Evolutionary conservation across 35 echinoderm and acorn worm species (phyloP), one percentile per base, ranked within the genome.

Genomic region (Acanthaster planci): DNA sequence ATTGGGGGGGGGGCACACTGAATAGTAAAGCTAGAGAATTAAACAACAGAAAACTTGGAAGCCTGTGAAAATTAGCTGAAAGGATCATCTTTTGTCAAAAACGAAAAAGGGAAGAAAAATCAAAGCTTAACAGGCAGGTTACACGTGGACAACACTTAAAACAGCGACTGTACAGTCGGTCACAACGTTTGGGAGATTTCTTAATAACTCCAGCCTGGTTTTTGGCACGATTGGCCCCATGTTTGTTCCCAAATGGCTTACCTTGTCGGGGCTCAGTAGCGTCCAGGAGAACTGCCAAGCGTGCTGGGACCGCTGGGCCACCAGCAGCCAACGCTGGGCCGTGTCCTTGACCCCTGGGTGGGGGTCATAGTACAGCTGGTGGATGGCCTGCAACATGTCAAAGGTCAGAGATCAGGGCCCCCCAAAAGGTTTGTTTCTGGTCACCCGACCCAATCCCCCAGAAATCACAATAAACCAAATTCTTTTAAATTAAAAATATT

Each of bases 201-300:
- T n/a, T n/a, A n/a, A n/a, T n/a, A n/a, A n/a, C n/a, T n/a, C n/a
- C n/a, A n/a, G n/a, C n/a, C n/a, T n/a, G n/a, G n/a, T n/a, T n/a
- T 59, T 12, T 21, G 27, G n/a, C 27, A 26, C 19, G 27, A 59
- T 59, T 59, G 55, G 55, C 2, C 55, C 15, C 55, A 5, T 0
- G 55, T 19, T 59, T 1, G 17, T 23, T 40, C 9, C 17, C 16
- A 29, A 38, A n/a, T 83, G 82, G 68, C 60, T 60, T 89, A 94
- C 96, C 96, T 99, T 99, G 37, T 88, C 89, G 21, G 89, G 83
- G 15, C 77, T 64, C 1, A 99, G 80, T 1, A 99, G 76, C 18
- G 82, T 83, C 96, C 96, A 99, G 37, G 91, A 68, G 91, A 93
- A 99, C 38, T 99, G 89, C 96, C 96, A 99, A 14, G 96, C 96